Percentiles rank a stretch among this genome's conserved stretches.
These are phyloP conservation scores for Zootermopsis nevadensis DNA, from an alignment of 2,888 invertebrate genomes.

Conservation along the genomic window DNA sequence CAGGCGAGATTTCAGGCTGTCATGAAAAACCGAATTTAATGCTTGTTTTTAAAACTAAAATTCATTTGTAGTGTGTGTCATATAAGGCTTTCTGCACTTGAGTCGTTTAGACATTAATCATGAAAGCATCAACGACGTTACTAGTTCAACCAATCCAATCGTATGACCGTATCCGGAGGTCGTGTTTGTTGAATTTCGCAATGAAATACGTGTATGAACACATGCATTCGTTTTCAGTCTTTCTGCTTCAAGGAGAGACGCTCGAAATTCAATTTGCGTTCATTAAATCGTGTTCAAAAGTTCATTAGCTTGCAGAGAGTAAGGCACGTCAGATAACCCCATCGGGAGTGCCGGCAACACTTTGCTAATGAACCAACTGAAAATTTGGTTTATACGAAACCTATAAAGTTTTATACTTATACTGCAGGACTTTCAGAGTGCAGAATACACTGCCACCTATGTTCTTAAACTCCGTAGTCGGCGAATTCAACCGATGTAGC, in stretches of 20 bases:
- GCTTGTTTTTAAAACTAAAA: too few species aligned
- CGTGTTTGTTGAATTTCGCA: slow-evolving; percentile 1
- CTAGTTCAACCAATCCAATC: too few species aligned
- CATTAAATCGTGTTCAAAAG: slow-evolving; percentile 32
- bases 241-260: not conserved
- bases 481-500: too few species aligned
- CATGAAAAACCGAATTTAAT: too few species aligned
- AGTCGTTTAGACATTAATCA: too few species aligned
- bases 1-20: too few species aligned
- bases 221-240: not conserved
- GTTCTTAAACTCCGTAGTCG: not conserved
- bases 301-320: slow-evolving; percentile 13
- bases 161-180: not conserved
- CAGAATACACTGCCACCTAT: not conserved
- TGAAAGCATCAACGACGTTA: too few species aligned
- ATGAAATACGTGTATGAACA: not conserved
- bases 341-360: not conserved
- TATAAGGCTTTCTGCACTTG: too few species aligned
- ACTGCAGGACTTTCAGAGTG: not conserved
- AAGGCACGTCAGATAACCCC: not conserved
- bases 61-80: too few species aligned
- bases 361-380: slow-evolving; percentile 9
- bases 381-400: not conserved
- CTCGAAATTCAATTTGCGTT: slow-evolving; percentile 25
- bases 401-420: not conserved